Conservation (phyloP, 2,888 invertebrate genomes). For the Acanthosepion pharaonis region DNA sequence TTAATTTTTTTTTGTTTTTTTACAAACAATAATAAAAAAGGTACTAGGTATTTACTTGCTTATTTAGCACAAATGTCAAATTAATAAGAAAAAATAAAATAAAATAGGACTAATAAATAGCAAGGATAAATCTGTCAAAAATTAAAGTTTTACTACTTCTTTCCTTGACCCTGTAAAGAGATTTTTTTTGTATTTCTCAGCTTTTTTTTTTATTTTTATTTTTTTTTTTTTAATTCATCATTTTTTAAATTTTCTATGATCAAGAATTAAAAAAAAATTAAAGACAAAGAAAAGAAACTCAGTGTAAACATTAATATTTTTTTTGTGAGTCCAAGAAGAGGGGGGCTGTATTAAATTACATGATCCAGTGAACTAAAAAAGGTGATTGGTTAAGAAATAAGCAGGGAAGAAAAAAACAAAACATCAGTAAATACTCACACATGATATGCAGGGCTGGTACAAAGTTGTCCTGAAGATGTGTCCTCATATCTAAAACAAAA, state of each 20-base stretch:
- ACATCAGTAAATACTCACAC: slow-evolving; percentile 37
- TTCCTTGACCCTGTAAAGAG: neutral
- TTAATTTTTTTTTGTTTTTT: neutral
- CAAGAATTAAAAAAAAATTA: no score
- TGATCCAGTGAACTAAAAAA: neutral
- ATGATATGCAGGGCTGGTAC: slow-evolving; percentile 47
- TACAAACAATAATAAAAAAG: neutral
- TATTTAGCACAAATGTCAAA: neutral
- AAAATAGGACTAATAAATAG: neutral
- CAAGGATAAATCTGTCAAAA: neutral
- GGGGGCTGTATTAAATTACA: neutral
- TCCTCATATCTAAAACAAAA: slow-evolving; percentile 44
- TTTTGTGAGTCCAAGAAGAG: neutral
- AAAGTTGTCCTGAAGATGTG: slow-evolving; percentile 46
- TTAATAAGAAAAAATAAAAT: neutral
- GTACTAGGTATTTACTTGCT: neutral
- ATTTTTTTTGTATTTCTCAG: neutral
- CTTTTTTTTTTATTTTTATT: neutral
- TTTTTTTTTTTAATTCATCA: neutral
- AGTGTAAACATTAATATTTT: no score
- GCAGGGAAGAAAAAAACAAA: neutral
- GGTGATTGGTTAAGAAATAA: neutral
- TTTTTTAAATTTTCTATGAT: no score
- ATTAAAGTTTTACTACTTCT: neutral
- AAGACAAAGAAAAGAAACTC: no score